A percentile compares a stretch with the other conserved stretches of the same genome.
These are phyloP conservation scores for Tautogolabrus adspersus DNA, from an alignment of 2,113 vertebrate genomes.

Conservation along the genomic window DNA sequence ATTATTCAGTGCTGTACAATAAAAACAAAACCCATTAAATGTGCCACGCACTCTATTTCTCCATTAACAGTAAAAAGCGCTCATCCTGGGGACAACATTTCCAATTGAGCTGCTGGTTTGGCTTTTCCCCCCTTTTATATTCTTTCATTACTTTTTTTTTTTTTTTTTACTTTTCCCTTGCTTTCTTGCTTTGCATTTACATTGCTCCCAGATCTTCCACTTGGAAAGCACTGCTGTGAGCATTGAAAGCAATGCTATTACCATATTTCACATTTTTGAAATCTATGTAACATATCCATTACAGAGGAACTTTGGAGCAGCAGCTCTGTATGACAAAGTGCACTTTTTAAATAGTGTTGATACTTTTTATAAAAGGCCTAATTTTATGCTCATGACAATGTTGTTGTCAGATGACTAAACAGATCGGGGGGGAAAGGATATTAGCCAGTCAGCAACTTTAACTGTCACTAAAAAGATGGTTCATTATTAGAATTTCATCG, in stretches of 20 bases:
- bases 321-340: too few relatives aligned
- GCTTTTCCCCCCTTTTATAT: constrained; percentile 40
- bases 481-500: too few relatives aligned
- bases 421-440: too few relatives aligned
- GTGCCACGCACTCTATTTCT: constrained; percentile 99
- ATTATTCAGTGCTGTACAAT: constrained; percentile 99
- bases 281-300: not conserved
- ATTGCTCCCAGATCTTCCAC: constrained; percentile 20
- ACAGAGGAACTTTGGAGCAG: not conserved
- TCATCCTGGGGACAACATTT: constrained; percentile 96
- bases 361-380: too few relatives aligned
- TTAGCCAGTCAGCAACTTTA: too few relatives aligned
- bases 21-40: constrained; percentile 99
- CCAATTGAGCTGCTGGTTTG: constrained; percentile 84
- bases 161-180: not conserved
- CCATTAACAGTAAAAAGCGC: constrained; percentile 99
- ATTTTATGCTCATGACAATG: too few relatives aligned
- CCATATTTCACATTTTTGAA: not conserved
- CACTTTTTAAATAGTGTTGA: too few relatives aligned
- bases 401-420: too few relatives aligned
- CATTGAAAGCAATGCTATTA: too few relatives aligned
- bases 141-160: constrained; percentile 35
- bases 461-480: too few relatives aligned
- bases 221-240: constrained; percentile 12
- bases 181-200: constrained; percentile 34